Percentiles rank a stretch among this genome's conserved stretches.
phyloP scores from a whole-genome alignment of 2,113 vertebrate species.

The Crypturellus undulatus region DNA sequence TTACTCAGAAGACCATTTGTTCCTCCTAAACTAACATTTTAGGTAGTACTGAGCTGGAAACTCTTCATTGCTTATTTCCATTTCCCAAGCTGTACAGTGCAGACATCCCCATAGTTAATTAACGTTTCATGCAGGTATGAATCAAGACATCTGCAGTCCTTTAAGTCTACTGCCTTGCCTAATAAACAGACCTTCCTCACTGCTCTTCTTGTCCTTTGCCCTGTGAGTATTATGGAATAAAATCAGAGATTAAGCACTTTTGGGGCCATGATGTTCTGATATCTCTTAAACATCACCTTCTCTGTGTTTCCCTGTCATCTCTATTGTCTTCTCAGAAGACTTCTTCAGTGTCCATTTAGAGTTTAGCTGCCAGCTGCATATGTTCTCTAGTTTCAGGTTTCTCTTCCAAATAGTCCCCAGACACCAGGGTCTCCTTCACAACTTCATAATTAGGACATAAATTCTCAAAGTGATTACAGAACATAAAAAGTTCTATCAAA shows the following conservation, averaged over 20 bases:
- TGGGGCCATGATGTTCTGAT: neutral
- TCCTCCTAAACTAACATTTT: neutral
- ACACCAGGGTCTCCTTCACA: neutral
- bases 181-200: neutral
- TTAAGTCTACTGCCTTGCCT: neutral
- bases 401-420: neutral
- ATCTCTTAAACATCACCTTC: neutral
- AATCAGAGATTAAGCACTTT: neutral
- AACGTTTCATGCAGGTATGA: neutral
- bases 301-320: neutral
- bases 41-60: neutral
- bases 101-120: neutral
- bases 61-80: fast-evolving
- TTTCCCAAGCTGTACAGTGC: fast-evolving
- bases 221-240: neutral
- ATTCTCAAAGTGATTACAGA: neutral
- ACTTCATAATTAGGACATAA: fast-evolving
- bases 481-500: neutral
- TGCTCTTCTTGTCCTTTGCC: neutral
- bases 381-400: neutral
- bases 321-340: neutral
- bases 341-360: neutral
- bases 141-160: neutral
- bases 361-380: neutral
- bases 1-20: neutral